Evolutionary conservation across 1,140 invertebrate genomes (phyloP).

Genomic region (Pachyrhynchus sulphureomaculatus): DNA sequence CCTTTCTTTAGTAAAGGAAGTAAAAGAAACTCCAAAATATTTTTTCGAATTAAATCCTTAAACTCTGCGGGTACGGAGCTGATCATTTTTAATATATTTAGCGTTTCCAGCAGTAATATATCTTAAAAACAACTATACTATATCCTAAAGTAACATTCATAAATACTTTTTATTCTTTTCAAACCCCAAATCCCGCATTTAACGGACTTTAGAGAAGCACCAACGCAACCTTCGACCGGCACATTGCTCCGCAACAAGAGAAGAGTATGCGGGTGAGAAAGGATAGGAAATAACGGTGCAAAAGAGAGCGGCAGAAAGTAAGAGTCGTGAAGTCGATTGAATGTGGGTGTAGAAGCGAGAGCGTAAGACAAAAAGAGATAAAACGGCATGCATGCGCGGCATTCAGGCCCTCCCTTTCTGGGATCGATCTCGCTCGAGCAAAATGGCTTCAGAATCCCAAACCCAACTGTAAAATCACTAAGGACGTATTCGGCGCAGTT

Average conservation of each 20-base stretch:
- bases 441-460: constrained; percentile 51
- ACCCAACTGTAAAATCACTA: constrained; percentile 49
- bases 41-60: too few species aligned
- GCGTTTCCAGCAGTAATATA: too few species aligned
- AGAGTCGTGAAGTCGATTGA: constrained; percentile 40
- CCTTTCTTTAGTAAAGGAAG: too few species aligned
- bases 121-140: too few species aligned
- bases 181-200: background rate
- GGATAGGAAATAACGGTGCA: background rate
- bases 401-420: constrained; percentile 48
- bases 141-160: too few species aligned
- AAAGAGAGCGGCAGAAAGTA: constrained; percentile 36
- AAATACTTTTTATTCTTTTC: background rate
- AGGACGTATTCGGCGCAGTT: constrained; percentile 36
- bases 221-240: constrained; percentile 13
- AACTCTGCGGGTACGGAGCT: too few species aligned
- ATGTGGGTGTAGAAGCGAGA: constrained; percentile 45
- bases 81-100: too few species aligned
- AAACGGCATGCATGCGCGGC: constrained; percentile 52
- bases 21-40: too few species aligned
- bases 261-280: background rate
- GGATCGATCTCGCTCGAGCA: constrained; percentile 48
- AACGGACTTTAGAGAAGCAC: background rate
- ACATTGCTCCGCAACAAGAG: constrained; percentile 20
- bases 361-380: constrained; percentile 52